A percentile compares a stretch with the other conserved stretches of the same genome.
Evolutionary conservation across 2,797 vertebrate species (phyloP).

Genomic region (Phrynocephalus guinanensis): DNA sequence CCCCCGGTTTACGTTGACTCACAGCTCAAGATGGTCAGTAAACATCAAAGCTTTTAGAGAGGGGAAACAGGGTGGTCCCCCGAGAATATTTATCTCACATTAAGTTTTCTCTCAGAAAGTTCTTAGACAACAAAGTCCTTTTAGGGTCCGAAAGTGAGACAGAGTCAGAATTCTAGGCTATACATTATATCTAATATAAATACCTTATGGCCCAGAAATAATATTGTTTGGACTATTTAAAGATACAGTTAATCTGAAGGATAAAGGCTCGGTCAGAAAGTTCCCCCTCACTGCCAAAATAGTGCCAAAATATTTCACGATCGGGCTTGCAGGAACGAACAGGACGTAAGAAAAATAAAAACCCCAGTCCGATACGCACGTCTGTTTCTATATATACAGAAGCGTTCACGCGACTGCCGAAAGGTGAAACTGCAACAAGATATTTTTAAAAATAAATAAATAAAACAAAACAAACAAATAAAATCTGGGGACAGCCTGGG

Average conservation of each 20-base stretch:
- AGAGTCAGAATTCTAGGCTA: neutral
- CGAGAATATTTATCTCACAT: neutral
- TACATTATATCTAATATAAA: neutral
- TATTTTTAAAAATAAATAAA: too few species aligned
- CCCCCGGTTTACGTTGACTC: too few species aligned
- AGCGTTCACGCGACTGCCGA: neutral
- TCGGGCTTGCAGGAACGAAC: neutral
- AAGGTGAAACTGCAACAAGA: neutral
- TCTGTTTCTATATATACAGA: neutral
- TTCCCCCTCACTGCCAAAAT: neutral
- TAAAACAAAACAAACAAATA: too few species aligned
- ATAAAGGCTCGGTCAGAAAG: neutral
- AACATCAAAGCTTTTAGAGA: too few species aligned
- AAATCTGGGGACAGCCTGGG: neutral
- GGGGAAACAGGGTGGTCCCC: too few species aligned
- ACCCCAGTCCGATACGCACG: neutral
- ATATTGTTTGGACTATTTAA: slow-evolving; percentile 1
- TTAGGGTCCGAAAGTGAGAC: too few species aligned
- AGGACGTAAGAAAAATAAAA: neutral
- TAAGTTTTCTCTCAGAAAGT: neutral
- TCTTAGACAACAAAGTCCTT: neutral
- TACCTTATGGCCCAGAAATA: neutral
- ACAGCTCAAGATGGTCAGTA: too few species aligned
- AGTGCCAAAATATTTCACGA: neutral
- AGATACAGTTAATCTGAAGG: slow-evolving; percentile 17